Evolutionary conservation across 2,888 invertebrate genomes (phyloP), one percentile per base, ranked within the genome.

Genomic region (Pyrochroa serraticornis): DNA sequence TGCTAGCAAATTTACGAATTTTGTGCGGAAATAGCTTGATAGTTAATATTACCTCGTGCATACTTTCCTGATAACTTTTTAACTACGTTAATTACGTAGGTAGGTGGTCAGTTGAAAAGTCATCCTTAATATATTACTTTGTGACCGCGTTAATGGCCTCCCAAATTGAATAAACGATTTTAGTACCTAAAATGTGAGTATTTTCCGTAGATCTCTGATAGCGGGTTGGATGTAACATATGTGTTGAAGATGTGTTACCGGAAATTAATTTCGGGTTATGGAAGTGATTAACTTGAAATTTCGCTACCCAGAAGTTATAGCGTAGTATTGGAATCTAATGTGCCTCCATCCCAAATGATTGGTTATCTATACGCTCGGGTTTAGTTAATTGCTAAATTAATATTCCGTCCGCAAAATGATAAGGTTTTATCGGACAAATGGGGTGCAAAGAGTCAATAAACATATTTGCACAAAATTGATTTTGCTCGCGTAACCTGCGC

Each of bases 341-440:
- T 22, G 46, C 44, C 43, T 47, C 53, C 52, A 38, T 39, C 52
- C 39, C 36, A 41, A 37, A 51, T 51, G 51, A 57, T 57, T 42
- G 57, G 50, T 57, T 58, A 57, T 51, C 51, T 46, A 35, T 41
- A 44, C 41, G 45, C 52, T 57, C 50, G 51, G 12, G 41, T 12
- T 45, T 22, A 22, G 3, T 22, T 57, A 57, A 57, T 57, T 57
- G 45, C 44, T 33, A 44, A 46, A 50, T 57, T 57, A 51, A 57
- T 51, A 49, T 56, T 50, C 45, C 39, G 45, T 53, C 9, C n/a
- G 38, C 37, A 46, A 2, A 22, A 31, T 34, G 43, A 35, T 50
- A 50, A 44, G 41, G 35, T 38, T 38, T 38, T 30, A 22, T 5
- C 2, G 22, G 22, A 5, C 22, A 22, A 22, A 22, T 22, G 22